These are phyloP conservation scores for Alexandromys fortis DNA, from an alignment of 2,113 vertebrate species.

Conservation along the genomic window DNA sequence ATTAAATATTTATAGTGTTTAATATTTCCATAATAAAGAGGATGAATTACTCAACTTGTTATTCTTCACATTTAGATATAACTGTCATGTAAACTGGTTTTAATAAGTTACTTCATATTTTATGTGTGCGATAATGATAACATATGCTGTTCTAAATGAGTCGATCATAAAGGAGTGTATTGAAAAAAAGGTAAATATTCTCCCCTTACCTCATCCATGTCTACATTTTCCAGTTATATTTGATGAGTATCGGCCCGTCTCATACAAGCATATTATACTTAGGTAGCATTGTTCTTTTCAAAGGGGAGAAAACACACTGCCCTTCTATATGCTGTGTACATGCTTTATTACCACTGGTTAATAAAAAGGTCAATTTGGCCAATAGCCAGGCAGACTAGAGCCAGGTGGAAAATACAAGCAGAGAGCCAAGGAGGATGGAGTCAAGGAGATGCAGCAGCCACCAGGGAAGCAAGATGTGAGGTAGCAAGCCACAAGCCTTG, in stretches of 20 bases:
- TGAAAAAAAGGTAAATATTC: neutral
- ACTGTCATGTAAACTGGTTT: neutral
- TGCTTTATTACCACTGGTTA: too few relatives aligned
- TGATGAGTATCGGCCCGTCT: neutral
- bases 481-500: too few relatives aligned
- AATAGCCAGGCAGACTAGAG: too few relatives aligned
- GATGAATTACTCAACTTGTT: conserved; percentile 15
- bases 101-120: conserved; percentile 15
- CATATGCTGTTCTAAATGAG: neutral
- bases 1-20: neutral
- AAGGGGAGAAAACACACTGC: too few relatives aligned
- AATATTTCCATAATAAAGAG: conserved; percentile 10
- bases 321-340: too few relatives aligned
- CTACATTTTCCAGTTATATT: neutral
- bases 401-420: too few relatives aligned
- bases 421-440: too few relatives aligned
- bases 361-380: too few relatives aligned
- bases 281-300: neutral
- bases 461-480: too few relatives aligned
- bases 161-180: neutral
- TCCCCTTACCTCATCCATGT: neutral
- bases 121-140: neutral
- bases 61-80: neutral
- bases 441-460: too few relatives aligned
- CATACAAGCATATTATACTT: neutral